These are phyloP conservation scores for Euclidia mi DNA, from an alignment of 2,888 invertebrate genomes.

Conservation along the genomic window DNA sequence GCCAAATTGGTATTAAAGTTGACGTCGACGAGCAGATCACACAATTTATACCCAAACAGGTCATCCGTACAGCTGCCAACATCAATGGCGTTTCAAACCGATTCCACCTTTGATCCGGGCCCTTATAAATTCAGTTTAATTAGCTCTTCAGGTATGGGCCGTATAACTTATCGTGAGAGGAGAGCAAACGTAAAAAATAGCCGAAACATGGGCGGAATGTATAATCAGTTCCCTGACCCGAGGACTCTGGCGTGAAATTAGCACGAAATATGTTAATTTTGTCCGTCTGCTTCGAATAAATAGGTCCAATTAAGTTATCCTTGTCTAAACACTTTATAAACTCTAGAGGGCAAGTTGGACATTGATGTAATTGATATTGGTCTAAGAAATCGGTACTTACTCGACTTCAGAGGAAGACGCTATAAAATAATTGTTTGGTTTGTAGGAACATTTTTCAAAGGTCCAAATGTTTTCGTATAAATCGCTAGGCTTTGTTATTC, in stretches of 20 bases:
- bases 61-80: constrained; percentile 44
- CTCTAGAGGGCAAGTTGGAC: constrained; percentile 16
- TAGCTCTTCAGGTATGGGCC: constrained; percentile 57
- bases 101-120: constrained; percentile 52
- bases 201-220: constrained; percentile 45
- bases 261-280: constrained; percentile 56
- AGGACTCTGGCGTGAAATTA: constrained; percentile 40
- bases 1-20: constrained; percentile 29
- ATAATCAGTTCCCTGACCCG: constrained; percentile 48
- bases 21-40: constrained; percentile 34
- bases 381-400: too few relatives aligned
- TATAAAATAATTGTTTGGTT: too few relatives aligned
- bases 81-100: constrained; percentile 44
- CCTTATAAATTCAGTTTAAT: constrained; percentile 58
- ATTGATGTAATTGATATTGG: constrained; percentile 1
- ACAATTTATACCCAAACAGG: constrained; percentile 47
- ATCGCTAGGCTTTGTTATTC: too few relatives aligned
- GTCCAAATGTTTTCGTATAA: too few relatives aligned
- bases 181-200: constrained; percentile 53
- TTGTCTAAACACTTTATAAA: constrained; percentile 35
- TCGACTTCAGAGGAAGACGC: too few relatives aligned
- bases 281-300: constrained; percentile 40
- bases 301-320: constrained; percentile 44
- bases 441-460: too few relatives aligned
- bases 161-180: constrained; percentile 57